Evolutionary conservation across 2,888 invertebrate species (phyloP).

Genomic region (Drosophila leonis): DNA sequence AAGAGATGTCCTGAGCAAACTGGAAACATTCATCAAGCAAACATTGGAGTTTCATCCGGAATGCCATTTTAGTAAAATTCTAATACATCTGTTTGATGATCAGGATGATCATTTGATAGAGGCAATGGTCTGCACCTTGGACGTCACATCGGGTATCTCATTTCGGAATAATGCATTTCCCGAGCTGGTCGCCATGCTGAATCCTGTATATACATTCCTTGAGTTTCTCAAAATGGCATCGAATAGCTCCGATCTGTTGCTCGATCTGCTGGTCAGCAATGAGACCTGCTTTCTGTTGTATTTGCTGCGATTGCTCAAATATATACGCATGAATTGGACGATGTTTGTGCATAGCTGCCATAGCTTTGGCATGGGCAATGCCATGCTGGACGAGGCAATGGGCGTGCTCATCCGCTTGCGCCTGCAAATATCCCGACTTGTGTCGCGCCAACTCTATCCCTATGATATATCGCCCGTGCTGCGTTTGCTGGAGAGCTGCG

Average conservation of each 20-base stretch:
- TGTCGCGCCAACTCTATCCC: conserved; percentile 93
- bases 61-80: conserved; percentile 94
- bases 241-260: conserved; percentile 91
- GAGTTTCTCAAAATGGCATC: conserved; percentile 94
- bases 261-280: conserved; percentile 95
- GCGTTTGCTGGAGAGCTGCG: conserved; percentile 92
- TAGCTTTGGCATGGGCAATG: conserved; percentile 86
- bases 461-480: conserved; percentile 96
- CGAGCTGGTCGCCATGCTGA: conserved; percentile 92
- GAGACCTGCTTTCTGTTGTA: conserved; percentile 96
- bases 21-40: conserved; percentile 93
- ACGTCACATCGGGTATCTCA: conserved; percentile 94
- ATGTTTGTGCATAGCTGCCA: conserved; percentile 93
- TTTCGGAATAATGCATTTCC: conserved; percentile 93
- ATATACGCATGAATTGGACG: conserved; percentile 93
- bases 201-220: conserved; percentile 94
- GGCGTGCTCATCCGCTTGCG: conserved; percentile 92
- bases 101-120: conserved; percentile 96
- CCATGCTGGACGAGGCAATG: conserved; percentile 93
- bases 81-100: conserved; percentile 94
- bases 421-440: conserved; percentile 92
- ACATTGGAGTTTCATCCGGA: conserved; percentile 94
- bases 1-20: conserved; percentile 92
- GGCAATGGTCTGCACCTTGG: conserved; percentile 95
- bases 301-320: conserved; percentile 93